Evolutionary conservation across 2,888 invertebrate genomes (phyloP), one percentile per base, ranked within the genome.

Genomic region (Drosophila nigricruria): DNA sequence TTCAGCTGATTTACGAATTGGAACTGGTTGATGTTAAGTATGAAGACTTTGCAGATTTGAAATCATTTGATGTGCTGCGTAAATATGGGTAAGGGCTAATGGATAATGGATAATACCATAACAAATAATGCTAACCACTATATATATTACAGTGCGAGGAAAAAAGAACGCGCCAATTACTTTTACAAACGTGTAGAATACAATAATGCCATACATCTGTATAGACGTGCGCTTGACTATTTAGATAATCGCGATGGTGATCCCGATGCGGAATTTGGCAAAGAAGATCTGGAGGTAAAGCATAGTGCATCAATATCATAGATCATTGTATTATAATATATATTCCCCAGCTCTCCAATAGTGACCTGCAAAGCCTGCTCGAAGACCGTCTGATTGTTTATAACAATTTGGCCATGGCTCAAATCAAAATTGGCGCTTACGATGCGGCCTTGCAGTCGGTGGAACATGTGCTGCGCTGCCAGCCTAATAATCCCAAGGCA

Each of bases 391-490:
- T 98, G 58, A 95, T 97, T 87, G 97, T 97, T 1, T 96, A 96
- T 88, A 98, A 98, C 91, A 98, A 98, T 92, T 95, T 98, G 94
- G 98, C 98, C 16, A 97, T 97, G 73, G 97, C 98, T 16, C 98
- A 98, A 93, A 94, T 98, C 79, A 98, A 97, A 94, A 96, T 97
- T 42, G 96, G 96, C 62, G 96, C 97, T 10, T 97, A 95, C 91
- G 97, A 97, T 81, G 96, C 97, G 12, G 98, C 98, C 8, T 93
- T 98, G 27, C 94, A 95, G 92, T 97, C 97, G 10, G 96, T 98
- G 32, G 96, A 97, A 57, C 94, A 95, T 90, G 98, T 98, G 3
- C 93, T 98, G 16, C 94, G 95, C 72, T 96, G 96, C 89, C 97
- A 98, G 91, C 97, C 98, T 0, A 93, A 95, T 70, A 98, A 98